A percentile compares a stretch with the other conserved stretches of the same genome.
phyloP scores from a whole-genome alignment of 2,888 invertebrate species.

The Masnerella sp. region DNA sequence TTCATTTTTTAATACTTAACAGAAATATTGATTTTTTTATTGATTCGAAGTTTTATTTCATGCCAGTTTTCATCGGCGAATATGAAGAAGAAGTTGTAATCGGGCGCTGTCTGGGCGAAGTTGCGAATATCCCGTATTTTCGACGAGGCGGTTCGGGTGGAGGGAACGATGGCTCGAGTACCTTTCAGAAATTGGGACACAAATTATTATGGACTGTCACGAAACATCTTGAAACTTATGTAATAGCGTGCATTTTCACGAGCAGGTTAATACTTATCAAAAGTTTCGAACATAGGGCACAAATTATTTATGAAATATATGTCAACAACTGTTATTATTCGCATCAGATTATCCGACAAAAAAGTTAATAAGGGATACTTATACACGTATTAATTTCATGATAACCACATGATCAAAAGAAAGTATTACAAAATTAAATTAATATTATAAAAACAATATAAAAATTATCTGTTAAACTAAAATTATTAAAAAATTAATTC shows the following conservation, averaged over 20 bases:
- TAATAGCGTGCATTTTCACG: constrained; percentile 27
- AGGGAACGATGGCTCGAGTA: constrained; percentile 67
- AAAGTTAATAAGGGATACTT: no score
- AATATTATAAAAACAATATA: no score
- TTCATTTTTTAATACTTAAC: no score
- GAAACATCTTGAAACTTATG: constrained; percentile 42
- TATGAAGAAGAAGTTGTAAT: constrained; percentile 44
- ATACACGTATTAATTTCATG: no score
- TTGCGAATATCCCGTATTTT: constrained; percentile 67
- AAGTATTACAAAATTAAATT: no score
- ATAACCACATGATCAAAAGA: no score
- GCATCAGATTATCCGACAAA: no score
- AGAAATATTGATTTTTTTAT: no score
- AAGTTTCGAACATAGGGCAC: constrained; percentile 7
- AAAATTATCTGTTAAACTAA: no score
- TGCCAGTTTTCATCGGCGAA: constrained; percentile 61
- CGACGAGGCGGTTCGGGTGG: constrained; percentile 65
- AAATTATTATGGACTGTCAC: constrained; percentile 53
- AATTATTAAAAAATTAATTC: no score
- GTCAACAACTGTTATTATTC: constrained; percentile 17
- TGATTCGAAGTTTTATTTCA: constrained; percentile 59
- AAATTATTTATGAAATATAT: constrained; percentile 23
- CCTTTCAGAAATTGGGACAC: constrained; percentile 60
- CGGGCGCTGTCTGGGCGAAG: constrained; percentile 60
- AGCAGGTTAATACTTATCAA: constrained; percentile 28